Evolutionary conservation across 2,888 invertebrate species (phyloP).

Genomic region (Mylabris sibirica): DNA sequence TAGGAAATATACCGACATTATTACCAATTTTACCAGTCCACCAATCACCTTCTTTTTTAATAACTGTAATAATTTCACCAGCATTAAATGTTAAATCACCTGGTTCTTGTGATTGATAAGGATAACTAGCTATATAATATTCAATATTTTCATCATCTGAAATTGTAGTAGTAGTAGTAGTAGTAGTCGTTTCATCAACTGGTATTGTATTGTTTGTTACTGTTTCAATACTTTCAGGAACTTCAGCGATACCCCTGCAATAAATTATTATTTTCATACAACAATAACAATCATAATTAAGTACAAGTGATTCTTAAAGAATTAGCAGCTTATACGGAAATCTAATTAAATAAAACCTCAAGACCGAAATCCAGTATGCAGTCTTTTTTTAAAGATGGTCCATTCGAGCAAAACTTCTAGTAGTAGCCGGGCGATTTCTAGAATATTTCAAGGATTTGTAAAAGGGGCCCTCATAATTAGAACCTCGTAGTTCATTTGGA

Average conservation of each 20-base stretch:
- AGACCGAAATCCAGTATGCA: too few relatives aligned
- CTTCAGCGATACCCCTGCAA: conserved; percentile 77
- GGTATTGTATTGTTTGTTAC: conserved; percentile 18
- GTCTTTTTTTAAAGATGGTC: too few relatives aligned
- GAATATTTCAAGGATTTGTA: too few relatives aligned
- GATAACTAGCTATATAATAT: conserved; percentile 88
- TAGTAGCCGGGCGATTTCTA: too few relatives aligned
- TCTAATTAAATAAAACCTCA: too few relatives aligned
- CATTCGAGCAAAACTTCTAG: too few relatives aligned
- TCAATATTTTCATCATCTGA: conserved; percentile 64
- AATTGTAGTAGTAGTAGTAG: too few relatives aligned
- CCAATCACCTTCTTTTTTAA: conserved; percentile 95
- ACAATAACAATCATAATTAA: conserved; percentile 12
- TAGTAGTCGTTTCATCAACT: background rate
- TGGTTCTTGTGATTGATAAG: conserved; percentile 86
- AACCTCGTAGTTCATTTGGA: too few relatives aligned
- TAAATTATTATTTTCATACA: too few relatives aligned
- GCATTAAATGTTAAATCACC: conserved; percentile 91
- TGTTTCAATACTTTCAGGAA: conserved; percentile 65
- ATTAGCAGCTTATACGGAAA: too few relatives aligned
- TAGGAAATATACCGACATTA: conserved; percentile 91
- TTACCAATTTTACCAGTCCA: conserved; percentile 93
- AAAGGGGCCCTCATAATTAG: too few relatives aligned
- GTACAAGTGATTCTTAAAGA: conserved; percentile 12
- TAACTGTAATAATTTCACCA: conserved; percentile 87